Evolutionary conservation across 35 echinoderm and acorn worm species (phyloP), one percentile per base, ranked within the genome.

Genomic region (Apostichopus californicus): DNA sequence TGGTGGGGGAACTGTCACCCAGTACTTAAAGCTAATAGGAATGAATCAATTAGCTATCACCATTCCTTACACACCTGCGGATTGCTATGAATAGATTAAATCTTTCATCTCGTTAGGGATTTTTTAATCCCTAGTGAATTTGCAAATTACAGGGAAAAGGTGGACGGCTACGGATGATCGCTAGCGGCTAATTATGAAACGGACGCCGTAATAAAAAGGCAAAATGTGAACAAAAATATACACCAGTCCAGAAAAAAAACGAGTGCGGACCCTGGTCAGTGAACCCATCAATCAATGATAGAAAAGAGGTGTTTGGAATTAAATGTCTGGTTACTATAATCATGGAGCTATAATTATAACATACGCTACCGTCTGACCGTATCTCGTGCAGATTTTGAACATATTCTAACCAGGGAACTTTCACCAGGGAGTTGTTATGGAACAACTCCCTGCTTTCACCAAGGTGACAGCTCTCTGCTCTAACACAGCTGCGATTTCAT

Each of bases 41-140:
- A 85, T 55, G 55, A 85, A 85, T 85, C 54, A 85, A 85, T 85
- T 85, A 85, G 57, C 81, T 18, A 85, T 46, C 12, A 56, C 80
- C 80, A 15, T 18, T 83, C 55, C 55, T 83, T 83, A 46, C 80
- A 22, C 56, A 59, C 55, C 81, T 60, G 55, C 56, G 17, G 81
- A 60, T 20, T 85, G n/a, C 15, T 58, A 85, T 85, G 55, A 17
- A 59, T 85, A 59, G 57, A 85, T 85, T 85, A 57, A 85, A 58
- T 58, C 55, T 58, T 55, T 85, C 55, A 59, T 58, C 56, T 85
- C 52, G 81, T 85, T 59, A 56, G 81, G 57, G 81, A 85, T 59
- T 85, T 60, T 85, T 85, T 85, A 85, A 85, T 85, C 81, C 81
- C 81, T 85, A 6, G 56, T 59, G 81, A 59, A 85, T 85, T 85